These are phyloP conservation scores for Euclidia mi DNA, from an alignment of 2,888 invertebrate genomes.

Conservation along the genomic window DNA sequence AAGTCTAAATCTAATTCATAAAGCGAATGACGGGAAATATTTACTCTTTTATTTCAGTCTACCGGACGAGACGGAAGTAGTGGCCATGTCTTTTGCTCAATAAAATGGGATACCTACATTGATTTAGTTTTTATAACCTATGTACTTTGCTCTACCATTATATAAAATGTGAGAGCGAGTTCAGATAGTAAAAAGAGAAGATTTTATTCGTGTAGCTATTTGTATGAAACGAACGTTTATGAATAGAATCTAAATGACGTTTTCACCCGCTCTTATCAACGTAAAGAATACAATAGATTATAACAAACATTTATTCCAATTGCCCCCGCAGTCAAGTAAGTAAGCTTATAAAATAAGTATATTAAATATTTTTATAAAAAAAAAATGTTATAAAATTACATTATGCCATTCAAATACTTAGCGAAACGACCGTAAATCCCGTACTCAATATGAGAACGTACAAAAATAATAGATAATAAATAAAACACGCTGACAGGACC, in stretches of 20 bases:
- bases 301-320: too few species aligned
- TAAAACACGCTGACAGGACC: conserved; percentile 26
- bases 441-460: conserved; percentile 26
- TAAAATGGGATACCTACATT: conserved; percentile 5
- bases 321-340: too few species aligned
- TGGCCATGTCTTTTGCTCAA: conserved; percentile 23
- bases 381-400: neutral
- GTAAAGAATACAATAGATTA: too few species aligned
- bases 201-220: too few species aligned
- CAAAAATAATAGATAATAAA: conserved; percentile 34
- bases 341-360: too few species aligned
- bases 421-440: conserved; percentile 27
- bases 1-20: conserved; percentile 15
- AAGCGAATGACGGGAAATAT: conserved; percentile 15
- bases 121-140: neutral
- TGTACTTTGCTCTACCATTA: too few species aligned
- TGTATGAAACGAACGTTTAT: too few species aligned
- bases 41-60: conserved; percentile 23
- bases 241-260: too few species aligned
- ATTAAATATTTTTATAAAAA: too few species aligned
- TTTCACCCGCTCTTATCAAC: too few species aligned
- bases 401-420: neutral
- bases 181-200: too few species aligned
- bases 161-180: too few species aligned
- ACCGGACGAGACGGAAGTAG: conserved; percentile 21